Base-by-base conservation (phyloP, 2,113 vertebrate genomes). In the Sander vitreus region DNA sequence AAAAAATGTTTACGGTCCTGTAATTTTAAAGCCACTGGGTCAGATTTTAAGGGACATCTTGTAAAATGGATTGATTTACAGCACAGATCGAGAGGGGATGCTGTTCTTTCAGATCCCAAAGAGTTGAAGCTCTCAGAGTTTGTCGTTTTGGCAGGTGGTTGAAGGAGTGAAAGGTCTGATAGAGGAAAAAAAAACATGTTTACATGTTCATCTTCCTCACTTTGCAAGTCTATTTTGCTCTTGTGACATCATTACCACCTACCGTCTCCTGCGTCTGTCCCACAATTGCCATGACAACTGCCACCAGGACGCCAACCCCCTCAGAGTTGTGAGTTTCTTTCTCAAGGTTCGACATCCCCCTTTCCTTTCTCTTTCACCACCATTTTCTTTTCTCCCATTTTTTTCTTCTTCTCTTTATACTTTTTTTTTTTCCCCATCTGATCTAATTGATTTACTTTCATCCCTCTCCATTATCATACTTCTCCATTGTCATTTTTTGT, bases 281-380 rank as follows among this genome's bases (percentile, higher is more conserved):
- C 85, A 23, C 15, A 23, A 91, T 93, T 87, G 21, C 85, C 79
- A 82, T 88, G 76, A 83, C 87, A 86, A 93, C 91, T n/a, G 76
- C 86, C 86, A 81, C 87, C 81, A 87, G 85, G 85, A 83, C 0
- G 55, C 76, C 54, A 1, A 57, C 80, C 69, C 82, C 62, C 65
- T 86, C 78, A 53, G 63, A 73, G 74, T 60, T 47, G 73, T 78
- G 65, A 74, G 36, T 82, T 73, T 83, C 54, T 55, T 84, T 51
- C 66, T 78, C 43, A 27, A 73, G 65, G 70, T 74, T 89, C 23
- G 50, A 18, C 59, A 53, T 65, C 66, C 66, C 79, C 53, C 19
- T 81, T 71, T 67, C 19, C 10, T 69, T 23, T 66, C n/a, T 68
- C 18, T 43, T 12, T 57, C 33, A 1, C 30, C 30, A 33, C 30